These are phyloP conservation scores for Ophion ellenae DNA, from an alignment of 2,888 invertebrate species.

Conservation along the genomic window DNA sequence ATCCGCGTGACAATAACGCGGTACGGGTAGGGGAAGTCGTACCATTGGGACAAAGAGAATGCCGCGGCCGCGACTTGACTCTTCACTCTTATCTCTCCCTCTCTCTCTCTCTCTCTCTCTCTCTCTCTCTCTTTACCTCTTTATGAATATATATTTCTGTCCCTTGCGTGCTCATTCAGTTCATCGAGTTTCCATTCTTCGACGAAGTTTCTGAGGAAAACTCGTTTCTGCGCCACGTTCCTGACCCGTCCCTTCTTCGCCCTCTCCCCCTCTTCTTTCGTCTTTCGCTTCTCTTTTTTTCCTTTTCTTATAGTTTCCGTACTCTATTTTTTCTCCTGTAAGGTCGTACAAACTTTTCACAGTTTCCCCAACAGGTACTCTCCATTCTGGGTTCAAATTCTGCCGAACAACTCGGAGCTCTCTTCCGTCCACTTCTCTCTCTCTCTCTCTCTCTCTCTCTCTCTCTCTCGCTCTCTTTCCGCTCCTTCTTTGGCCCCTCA, in stretches of 20 bases:
- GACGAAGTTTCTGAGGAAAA: conserved; percentile 76
- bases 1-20: conserved; percentile 25
- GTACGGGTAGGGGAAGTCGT: background rate
- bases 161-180: conserved; percentile 62
- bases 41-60: conserved; percentile 23
- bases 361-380: conserved; percentile 65
- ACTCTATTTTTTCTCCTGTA: conserved; percentile 48
- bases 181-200: conserved; percentile 77
- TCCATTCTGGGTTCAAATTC: conserved; percentile 47
- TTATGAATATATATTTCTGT: conserved; percentile 1
- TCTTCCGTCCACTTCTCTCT: conserved; percentile 1
- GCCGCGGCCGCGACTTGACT: conserved; percentile 5
- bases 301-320: conserved; percentile 22
- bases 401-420: conserved; percentile 34
- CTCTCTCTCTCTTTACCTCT: conserved; percentile 20
- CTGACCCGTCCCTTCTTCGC: conserved; percentile 51
- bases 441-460: conserved; percentile 3
- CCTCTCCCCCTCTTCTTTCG: background rate
- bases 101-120: conserved; percentile 25
- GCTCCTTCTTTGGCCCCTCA: conserved; percentile 9
- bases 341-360: conserved; percentile 67
- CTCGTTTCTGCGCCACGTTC: conserved; percentile 77
- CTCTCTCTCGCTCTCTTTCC: conserved; percentile 25
- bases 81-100: conserved; percentile 8
- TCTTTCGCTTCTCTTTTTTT: conserved; percentile 62